Conservation (phyloP, 1,140 invertebrate genomes). For the Eumeta japonica region DNA sequence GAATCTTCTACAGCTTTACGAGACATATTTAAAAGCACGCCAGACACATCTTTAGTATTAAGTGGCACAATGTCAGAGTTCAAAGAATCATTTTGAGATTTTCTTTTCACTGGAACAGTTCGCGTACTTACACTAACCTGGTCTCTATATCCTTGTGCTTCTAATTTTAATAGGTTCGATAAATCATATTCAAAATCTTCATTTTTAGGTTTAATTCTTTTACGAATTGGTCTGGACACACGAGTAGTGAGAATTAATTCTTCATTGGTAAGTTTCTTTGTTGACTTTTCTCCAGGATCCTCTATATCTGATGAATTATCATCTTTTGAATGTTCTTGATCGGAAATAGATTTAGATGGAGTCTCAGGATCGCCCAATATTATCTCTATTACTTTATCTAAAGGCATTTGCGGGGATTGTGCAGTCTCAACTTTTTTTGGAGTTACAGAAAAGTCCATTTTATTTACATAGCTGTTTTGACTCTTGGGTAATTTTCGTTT, state of each 20-base stretch:
- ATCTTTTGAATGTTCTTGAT: too few relatives aligned
- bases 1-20: constrained; percentile 33
- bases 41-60: constrained; percentile 35
- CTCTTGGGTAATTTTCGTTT: constrained; percentile 15
- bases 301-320: constrained; percentile 52
- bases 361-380: too few relatives aligned
- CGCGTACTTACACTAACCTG: constrained; percentile 18
- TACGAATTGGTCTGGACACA: constrained; percentile 60
- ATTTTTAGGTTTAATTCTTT: constrained; percentile 63
- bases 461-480: too few relatives aligned
- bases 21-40: constrained; percentile 30
- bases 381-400: too few relatives aligned
- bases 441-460: too few relatives aligned
- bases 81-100: constrained; percentile 19
- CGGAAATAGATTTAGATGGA: too few relatives aligned
- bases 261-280: constrained; percentile 18
- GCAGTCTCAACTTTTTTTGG: too few relatives aligned
- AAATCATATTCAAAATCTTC: constrained; percentile 71
- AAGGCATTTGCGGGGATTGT: too few relatives aligned
- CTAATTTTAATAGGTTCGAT: constrained; percentile 57
- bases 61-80: background rate
- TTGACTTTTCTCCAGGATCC: constrained; percentile 32
- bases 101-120: constrained; percentile 33
- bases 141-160: constrained; percentile 47
- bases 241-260: constrained; percentile 17